Base-by-base conservation (phyloP, 2,113 vertebrate genomes). In the Balaeniceps rex region DNA sequence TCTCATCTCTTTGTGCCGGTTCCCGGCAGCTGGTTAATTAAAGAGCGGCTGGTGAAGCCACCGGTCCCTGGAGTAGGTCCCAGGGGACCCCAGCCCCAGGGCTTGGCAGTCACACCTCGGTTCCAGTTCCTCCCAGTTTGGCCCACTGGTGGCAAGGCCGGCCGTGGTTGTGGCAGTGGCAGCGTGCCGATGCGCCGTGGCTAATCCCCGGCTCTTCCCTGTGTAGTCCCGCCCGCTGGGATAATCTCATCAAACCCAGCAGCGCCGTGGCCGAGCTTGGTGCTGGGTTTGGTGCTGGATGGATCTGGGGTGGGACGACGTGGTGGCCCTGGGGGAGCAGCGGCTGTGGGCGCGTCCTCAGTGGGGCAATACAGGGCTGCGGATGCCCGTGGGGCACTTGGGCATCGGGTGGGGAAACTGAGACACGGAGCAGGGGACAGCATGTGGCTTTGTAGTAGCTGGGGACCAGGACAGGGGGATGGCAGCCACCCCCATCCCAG, bases 161-260 rank as follows among this genome's bases (percentile, higher is more conserved):
- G 29, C 22, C 0, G 6, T 3, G 38, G 17, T 21, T 0, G 80
- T 68, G 68, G 87, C 49, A 5, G 70, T 23, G 15, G 8, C 10
- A 11, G 11, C 8, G 23, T 87, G 75, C 57, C 47, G 40, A 79
- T 80, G 79, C 5, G 21, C 95, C 7, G n/a, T 77, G 83, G 78
- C 74, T 94, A 82, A 93, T 96, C 92, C 94, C n/a, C 7, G 1
- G 54, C 38, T 87, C 63, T 51, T 87, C 28, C 36, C 49, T 6
- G 18, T 91, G 87, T 79, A 91, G 93, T 92, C 92, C 96, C 11
- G 12, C 87, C 92, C 10, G 63, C 61, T 24, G 58, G 90, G 90
- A 92, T 96, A 93, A 95, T 97, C 95, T 31, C 90, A 91, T 93
- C 93, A 84, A 81, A 89, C 94, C 80, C 31, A 3, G 29, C 83